Percentiles rank a stretch among this genome's conserved stretches.
Conservation (phyloP, 2,797 vertebrate genomes). For the Cyprinella venusta region DNA sequence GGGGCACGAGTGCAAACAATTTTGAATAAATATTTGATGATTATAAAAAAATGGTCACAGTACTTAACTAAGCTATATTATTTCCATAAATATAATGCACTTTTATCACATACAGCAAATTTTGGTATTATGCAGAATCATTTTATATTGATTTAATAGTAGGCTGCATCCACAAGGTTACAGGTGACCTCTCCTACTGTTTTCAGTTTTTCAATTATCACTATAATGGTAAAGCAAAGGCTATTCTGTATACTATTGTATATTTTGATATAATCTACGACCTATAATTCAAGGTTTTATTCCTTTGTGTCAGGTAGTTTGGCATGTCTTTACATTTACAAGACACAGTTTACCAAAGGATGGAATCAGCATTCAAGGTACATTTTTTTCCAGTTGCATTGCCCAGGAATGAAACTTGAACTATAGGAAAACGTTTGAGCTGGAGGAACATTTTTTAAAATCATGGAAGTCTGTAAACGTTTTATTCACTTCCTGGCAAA, state of each 20-base stretch:
- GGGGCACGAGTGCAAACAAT: background rate
- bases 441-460: background rate
- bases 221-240: background rate
- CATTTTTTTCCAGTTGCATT: background rate
- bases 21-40: background rate
- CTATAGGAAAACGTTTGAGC: background rate
- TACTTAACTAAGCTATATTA: background rate
- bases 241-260: background rate
- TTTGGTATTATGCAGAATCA: background rate
- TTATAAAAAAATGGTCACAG: background rate
- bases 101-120: background rate
- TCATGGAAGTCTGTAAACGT: background rate
- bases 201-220: background rate
- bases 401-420: background rate
- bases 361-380: background rate
- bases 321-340: background rate
- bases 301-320: background rate
- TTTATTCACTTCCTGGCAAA: constrained; percentile 27
- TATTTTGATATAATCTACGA: background rate
- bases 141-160: background rate
- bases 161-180: background rate
- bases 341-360: background rate
- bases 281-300: constrained; percentile 4
- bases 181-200: background rate
- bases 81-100: background rate